Percentiles rank a stretch among this genome's conserved stretches.
Conservation (phyloP, 92 coral and sea anemone species). For the Metridium senile region DNA sequence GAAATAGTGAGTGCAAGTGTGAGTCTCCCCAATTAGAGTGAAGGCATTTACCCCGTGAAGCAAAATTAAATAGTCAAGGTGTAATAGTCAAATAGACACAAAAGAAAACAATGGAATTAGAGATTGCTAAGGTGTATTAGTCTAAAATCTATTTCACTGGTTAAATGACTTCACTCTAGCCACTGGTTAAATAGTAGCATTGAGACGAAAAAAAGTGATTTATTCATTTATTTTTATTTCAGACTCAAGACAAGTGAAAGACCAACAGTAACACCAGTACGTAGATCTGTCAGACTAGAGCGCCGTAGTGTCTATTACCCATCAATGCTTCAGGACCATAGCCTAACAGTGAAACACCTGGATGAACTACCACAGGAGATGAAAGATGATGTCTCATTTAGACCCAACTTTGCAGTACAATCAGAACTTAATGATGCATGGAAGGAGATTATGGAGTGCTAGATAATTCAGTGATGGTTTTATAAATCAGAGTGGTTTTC, state of each 20-base stretch:
- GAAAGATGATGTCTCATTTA: constrained; percentile 60
- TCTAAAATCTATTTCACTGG: no score
- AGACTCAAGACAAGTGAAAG: constrained; percentile 61
- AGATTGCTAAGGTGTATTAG: no score
- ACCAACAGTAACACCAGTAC: constrained; percentile 70
- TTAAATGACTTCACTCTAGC: no score
- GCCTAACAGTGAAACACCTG: constrained; percentile 52
- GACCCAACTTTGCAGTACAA: constrained; percentile 75
- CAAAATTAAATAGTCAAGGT: no score
- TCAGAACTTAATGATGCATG: constrained; percentile 71
- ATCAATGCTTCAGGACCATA: constrained; percentile 68
- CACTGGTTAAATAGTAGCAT: no score
- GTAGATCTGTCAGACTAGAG: constrained; percentile 70
- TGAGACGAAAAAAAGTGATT: no score
- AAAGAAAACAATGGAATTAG: no score
- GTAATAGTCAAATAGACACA: no score
- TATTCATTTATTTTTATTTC: not conserved
- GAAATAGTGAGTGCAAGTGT: no score
- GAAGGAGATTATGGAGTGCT: constrained; percentile 47
- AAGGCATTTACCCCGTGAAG: no score
- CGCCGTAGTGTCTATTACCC: constrained; percentile 58
- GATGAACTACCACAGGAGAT: constrained; percentile 62
- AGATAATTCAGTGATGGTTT: no score
- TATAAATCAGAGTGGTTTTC: not conserved
- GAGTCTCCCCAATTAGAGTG: no score